Base-by-base conservation (phyloP, 92 coral and sea anemone species). In the Epizoanthus ramosus region DNA sequence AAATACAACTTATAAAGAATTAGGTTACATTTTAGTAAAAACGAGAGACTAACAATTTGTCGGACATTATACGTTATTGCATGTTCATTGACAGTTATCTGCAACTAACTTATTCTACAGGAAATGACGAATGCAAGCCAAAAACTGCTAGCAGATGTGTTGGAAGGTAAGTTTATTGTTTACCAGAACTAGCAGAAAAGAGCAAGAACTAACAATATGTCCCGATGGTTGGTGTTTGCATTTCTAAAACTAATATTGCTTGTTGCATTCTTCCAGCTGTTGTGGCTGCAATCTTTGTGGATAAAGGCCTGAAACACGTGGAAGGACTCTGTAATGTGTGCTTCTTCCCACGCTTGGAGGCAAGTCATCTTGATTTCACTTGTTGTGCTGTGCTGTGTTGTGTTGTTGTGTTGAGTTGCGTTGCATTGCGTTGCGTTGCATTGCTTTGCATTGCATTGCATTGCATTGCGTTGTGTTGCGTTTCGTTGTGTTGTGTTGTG, bases 331-430 rank as follows among this genome's bases (percentile, higher is more conserved):
- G 99, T 75, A 84, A 90, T 31, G 97, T 90, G 54, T 96, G 98
- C 71, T 85, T 96, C 61, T 94, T 96, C 76, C 88, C 99, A 31
- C 93, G 99, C n/a, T 94, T 96, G 13, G 94, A 92, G 99, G 99
- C 94, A 71, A 87, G 85, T 68, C 31, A 63, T n/a, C 65, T 61
- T 41, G 22, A 47, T 24, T 76, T 37, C 4, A 35, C 39, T 2
- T 35, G 4, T 35, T 35, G 39, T 35, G 39, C 4, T 37, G 43
- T 37, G 43, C 3, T 37, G 43, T 37, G 43, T 6, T 37, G 43
- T 37, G 43, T 3, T 37, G 43, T 37, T 2, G 4, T 35, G 39
- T 35, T 2, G 4, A n/a, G n/a, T n/a, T n/a, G n/a, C n/a, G n/a
- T n/a, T n/a, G n/a, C n/a, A n/a, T n/a, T n/a, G n/a, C n/a, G n/a